Conservation (phyloP, 2,888 invertebrate species). For the Helleia helle region DNA sequence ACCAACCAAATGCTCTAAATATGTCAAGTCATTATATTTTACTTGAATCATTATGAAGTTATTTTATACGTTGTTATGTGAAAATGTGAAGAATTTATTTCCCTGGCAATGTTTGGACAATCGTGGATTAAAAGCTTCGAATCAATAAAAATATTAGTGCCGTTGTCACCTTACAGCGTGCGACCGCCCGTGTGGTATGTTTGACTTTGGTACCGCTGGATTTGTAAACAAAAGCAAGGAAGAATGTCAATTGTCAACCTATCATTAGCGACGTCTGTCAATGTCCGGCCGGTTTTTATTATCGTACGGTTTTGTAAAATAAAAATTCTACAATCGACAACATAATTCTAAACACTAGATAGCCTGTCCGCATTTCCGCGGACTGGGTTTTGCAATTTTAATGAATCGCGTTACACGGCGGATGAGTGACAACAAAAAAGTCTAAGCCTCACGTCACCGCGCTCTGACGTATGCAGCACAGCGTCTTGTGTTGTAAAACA, state of each 20-base stretch:
- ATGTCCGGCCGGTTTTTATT: conserved; percentile 22
- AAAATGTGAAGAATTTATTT: too few relatives aligned
- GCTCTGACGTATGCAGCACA: conserved; percentile 54
- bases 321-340: not conserved
- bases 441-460: conserved; percentile 41
- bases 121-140: conserved; percentile 5
- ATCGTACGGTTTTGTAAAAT: conserved; percentile 6
- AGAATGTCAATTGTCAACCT: conserved; percentile 24
- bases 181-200: conserved; percentile 29
- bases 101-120: not conserved
- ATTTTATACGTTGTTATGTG: conserved; percentile 1
- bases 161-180: conserved; percentile 27
- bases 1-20: conserved; percentile 1
- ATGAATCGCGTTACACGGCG: conserved; percentile 18
- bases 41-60: not conserved
- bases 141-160: conserved; percentile 17
- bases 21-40: conserved; percentile 7
- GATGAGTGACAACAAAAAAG: conserved; percentile 22
- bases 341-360: not conserved
- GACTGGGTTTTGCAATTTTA: conserved; percentile 22
- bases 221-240: conserved; percentile 47
- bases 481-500: conserved; percentile 50
- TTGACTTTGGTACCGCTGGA: conserved; percentile 31
- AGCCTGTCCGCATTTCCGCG: conserved; percentile 20
- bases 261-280: conserved; percentile 30